These are phyloP conservation scores for Mechanitis mazaeus DNA, from an alignment of 2,888 invertebrate species.

Conservation along the genomic window DNA sequence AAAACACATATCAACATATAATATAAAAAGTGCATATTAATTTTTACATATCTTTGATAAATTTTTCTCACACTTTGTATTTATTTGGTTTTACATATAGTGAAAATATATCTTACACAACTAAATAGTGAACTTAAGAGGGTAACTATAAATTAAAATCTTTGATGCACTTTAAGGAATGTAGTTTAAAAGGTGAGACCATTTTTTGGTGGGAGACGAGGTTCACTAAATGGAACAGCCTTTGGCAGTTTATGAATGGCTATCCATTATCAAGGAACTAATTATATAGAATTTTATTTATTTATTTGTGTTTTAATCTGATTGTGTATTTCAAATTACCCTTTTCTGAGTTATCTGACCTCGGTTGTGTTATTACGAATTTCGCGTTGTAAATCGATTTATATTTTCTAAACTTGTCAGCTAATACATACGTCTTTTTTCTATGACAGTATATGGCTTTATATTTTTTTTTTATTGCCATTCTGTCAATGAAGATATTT, in stretches of 20 bases:
- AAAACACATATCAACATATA: slow-evolving; percentile 61
- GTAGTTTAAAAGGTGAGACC: slow-evolving; percentile 43
- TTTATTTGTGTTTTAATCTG: slow-evolving; percentile 57
- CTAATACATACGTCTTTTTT: slow-evolving; percentile 57
- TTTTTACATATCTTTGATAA: slow-evolving; percentile 46
- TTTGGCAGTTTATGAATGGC: slow-evolving; percentile 13
- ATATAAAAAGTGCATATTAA: slow-evolving; percentile 13
- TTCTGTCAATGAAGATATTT: slow-evolving; percentile 65
- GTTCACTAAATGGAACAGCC: slow-evolving; percentile 32
- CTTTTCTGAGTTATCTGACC: slow-evolving; percentile 41
- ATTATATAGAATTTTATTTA: slow-evolving; percentile 18
- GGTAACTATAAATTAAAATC: slow-evolving; percentile 55
- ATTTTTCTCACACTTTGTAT: slow-evolving; percentile 59
- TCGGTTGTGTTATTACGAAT: slow-evolving; percentile 63
- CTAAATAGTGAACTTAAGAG: slow-evolving; percentile 47
- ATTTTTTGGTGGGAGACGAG: slow-evolving; percentile 55
- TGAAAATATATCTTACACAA: slow-evolving; percentile 26
- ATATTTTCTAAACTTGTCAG: slow-evolving; percentile 64
- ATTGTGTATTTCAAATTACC: slow-evolving; percentile 69
- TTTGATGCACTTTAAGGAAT: slow-evolving; percentile 53
- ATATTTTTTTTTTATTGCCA: slow-evolving; percentile 60
- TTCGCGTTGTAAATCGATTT: slow-evolving; percentile 59
- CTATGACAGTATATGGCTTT: slow-evolving; percentile 62
- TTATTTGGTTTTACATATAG: slow-evolving; percentile 38
- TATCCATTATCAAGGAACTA: slow-evolving; percentile 32